phyloP scores from a whole-genome alignment of 2,113 vertebrate genomes.

The Salvelinus sp. region DNA sequence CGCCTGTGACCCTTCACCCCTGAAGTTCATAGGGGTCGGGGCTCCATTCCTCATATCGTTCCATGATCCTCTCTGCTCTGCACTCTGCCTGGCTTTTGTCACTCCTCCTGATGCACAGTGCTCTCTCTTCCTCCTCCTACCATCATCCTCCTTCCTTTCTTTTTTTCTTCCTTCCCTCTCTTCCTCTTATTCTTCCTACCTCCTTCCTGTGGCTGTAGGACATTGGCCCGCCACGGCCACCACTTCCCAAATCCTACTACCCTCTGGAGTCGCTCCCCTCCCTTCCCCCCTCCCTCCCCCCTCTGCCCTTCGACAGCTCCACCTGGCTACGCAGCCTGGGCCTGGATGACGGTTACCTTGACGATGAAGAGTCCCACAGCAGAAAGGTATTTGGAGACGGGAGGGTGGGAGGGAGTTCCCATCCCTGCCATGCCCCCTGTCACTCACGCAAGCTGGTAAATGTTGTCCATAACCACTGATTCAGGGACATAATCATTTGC shows the following conservation, averaged over 20 bases:
- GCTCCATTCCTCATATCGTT: slow-evolving; percentile 28
- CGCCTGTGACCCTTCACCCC: slow-evolving; percentile 5
- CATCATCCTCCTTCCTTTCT: background rate
- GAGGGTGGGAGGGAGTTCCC: slow-evolving; percentile 7
- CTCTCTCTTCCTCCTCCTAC: slow-evolving; percentile 46
- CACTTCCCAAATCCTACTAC: slow-evolving; percentile 94
- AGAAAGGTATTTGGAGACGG: slow-evolving; percentile 71
- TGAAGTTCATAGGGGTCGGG: slow-evolving; percentile 6
- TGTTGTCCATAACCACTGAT: background rate
- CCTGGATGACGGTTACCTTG: slow-evolving; percentile 74
- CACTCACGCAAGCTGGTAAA: background rate
- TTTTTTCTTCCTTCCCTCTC: slow-evolving; percentile 2
- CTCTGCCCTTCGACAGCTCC: slow-evolving; percentile 83
- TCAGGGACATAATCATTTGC: background rate
- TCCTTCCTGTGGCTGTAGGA: slow-evolving; percentile 77
- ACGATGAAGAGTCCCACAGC: slow-evolving; percentile 66
- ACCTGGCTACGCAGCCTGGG: slow-evolving; percentile 86
- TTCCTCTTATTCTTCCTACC: slow-evolving; percentile 15
- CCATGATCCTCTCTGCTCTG: slow-evolving; percentile 46
- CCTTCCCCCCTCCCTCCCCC: slow-evolving; percentile 60
- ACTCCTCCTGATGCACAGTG: slow-evolving; percentile 57
- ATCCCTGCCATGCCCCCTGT: background rate
- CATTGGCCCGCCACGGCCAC: slow-evolving; percentile 89
- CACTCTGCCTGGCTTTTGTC: slow-evolving; percentile 59
- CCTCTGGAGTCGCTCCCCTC: slow-evolving; percentile 82